Conservation (phyloP, 2,888 invertebrate genomes). For the Hirtodrosophila confusa region DNA sequence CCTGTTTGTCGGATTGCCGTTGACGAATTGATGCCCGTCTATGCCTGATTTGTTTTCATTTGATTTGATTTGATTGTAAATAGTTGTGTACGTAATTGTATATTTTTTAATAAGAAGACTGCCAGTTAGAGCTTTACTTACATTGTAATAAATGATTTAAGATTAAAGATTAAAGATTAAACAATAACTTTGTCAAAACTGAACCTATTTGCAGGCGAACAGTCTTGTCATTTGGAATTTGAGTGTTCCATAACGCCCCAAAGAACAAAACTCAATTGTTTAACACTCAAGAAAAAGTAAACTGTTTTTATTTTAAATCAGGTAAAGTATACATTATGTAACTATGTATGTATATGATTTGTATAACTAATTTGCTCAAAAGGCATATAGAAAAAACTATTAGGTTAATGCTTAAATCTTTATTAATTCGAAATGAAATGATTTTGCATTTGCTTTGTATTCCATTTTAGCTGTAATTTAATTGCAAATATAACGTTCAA, state of each 20-base stretch:
- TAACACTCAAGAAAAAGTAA: slow-evolving; percentile 60
- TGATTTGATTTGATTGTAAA: neutral
- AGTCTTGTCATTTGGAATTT: too few relatives aligned
- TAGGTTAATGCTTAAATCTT: slow-evolving; percentile 44
- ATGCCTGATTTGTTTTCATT: slow-evolving; percentile 22
- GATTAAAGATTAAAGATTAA: neutral
- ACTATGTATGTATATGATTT: slow-evolving; percentile 47
- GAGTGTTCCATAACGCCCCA: neutral
- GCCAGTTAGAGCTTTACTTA: slow-evolving; percentile 9
- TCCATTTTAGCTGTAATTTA: slow-evolving; percentile 30
- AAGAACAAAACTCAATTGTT: slow-evolving; percentile 2
- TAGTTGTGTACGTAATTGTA: neutral
- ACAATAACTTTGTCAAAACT: too few relatives aligned
- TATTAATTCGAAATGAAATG: slow-evolving; percentile 63
- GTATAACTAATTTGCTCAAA: slow-evolving; percentile 64
- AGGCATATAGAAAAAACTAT: slow-evolving; percentile 56
- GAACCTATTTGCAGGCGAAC: too few relatives aligned
- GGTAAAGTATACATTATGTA: slow-evolving; percentile 60
- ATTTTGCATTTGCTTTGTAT: slow-evolving; percentile 37
- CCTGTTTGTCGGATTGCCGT: slow-evolving; percentile 55
- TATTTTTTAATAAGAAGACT: slow-evolving; percentile 16
- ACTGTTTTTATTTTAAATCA: slow-evolving; percentile 71
- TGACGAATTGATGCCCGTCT: slow-evolving; percentile 31
- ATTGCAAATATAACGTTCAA: slow-evolving; percentile 38
- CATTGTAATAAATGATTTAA: neutral